These are phyloP conservation scores for Troilus luridus DNA, from an alignment of 2,888 invertebrate species.

Conservation along the genomic window DNA sequence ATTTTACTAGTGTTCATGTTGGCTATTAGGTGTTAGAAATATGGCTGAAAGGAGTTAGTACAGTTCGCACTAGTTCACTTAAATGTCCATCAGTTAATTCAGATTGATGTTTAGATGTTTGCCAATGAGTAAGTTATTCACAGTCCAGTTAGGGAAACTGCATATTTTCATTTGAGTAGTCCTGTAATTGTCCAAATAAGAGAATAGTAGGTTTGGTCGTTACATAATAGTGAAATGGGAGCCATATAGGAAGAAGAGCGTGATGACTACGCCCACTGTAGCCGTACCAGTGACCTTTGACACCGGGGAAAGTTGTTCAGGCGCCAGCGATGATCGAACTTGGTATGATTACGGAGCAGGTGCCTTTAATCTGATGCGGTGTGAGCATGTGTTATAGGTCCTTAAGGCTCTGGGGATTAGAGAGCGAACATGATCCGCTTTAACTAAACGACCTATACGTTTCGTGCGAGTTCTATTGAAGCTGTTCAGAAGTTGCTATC, in stretches of 20 bases:
- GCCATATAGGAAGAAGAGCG: background rate
- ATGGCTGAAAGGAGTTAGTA: too few species aligned
- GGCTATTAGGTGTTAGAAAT: too few species aligned
- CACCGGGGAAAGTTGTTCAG: constrained; percentile 5
- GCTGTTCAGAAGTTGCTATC: too few species aligned
- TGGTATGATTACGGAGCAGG: constrained; percentile 1
- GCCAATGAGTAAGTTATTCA: too few species aligned
- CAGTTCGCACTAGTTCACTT: too few species aligned
- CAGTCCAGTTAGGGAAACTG: background rate
- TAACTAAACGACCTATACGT: background rate
- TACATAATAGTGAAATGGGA: constrained; percentile 7
- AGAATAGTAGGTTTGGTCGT: background rate
- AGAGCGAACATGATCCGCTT: background rate
- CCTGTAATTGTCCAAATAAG: background rate
- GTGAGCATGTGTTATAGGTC: background rate
- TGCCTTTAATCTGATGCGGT: background rate
- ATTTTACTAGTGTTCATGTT: too few species aligned
- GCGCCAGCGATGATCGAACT: background rate
- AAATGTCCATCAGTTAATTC: too few species aligned
- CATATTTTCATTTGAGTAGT: background rate
- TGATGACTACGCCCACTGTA: background rate
- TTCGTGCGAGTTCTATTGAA: too few species aligned
- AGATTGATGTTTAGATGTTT: too few species aligned
- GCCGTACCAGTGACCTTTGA: constrained; percentile 32
- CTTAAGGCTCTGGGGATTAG: background rate